Evolutionary conservation across 2,797 vertebrate species (phyloP).

Genomic region (Enteromius afrohamiltoni): DNA sequence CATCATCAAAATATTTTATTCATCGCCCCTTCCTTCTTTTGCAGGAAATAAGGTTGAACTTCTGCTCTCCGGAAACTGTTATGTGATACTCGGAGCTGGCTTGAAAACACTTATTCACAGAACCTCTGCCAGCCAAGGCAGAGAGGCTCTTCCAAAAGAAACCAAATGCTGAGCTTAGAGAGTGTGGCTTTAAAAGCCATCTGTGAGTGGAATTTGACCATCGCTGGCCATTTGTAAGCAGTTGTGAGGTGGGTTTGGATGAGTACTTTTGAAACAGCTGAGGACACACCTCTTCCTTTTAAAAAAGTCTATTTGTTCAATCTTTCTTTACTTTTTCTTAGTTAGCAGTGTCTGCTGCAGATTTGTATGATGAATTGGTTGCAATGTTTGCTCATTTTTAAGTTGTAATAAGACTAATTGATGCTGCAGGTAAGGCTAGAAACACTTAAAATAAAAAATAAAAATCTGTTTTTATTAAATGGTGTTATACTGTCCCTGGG

Average conservation of each 20-base stretch:
- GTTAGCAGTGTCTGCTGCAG: not conserved
- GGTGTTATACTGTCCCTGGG: not conserved
- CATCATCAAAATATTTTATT: constrained; percentile 7
- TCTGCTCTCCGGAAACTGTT: constrained; percentile 2
- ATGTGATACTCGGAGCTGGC: not conserved
- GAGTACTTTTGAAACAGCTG: not conserved
- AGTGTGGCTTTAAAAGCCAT: not conserved
- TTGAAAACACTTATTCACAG: constrained; percentile 2
- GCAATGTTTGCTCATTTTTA: not conserved
- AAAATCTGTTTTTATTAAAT: not conserved
- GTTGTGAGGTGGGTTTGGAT: not conserved
- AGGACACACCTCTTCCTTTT: not conserved
- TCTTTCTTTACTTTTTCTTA: not conserved
- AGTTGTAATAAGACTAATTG: not conserved
- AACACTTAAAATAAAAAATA: not conserved
- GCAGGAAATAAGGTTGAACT: not conserved
- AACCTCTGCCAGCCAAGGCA: constrained; percentile 4
- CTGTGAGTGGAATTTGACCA: not conserved
- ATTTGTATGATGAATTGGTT: not conserved
- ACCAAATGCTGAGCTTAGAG: not conserved
- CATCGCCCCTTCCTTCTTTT: not conserved
- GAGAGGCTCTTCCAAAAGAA: not conserved
- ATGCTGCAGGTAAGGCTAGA: not conserved
- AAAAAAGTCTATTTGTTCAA: not conserved
- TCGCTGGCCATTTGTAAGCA: not conserved